Evolutionary conservation across 2,113 vertebrate genomes (phyloP).

Genomic region (Caracal caracal): DNA sequence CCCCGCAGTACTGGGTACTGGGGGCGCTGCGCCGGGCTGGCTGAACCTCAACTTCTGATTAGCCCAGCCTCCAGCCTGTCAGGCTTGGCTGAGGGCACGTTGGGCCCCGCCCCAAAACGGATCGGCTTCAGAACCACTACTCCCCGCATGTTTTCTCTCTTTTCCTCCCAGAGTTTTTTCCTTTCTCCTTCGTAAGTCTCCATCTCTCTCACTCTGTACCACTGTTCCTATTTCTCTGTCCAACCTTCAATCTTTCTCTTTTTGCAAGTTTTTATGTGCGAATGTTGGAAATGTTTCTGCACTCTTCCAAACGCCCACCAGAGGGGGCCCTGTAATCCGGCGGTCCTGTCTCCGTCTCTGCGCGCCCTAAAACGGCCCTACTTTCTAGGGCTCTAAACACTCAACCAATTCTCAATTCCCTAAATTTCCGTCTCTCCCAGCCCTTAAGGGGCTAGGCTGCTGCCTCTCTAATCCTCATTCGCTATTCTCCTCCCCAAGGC

Average conservation of each 20-base stretch:
- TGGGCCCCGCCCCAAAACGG: rapidly evolving
- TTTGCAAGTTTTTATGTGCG: background rate
- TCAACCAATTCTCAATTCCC: background rate
- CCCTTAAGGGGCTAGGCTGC: too few relatives aligned
- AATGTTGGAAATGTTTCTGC: background rate
- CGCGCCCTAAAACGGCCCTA: rapidly evolving
- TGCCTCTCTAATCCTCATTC: background rate
- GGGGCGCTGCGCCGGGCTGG: rapidly evolving
- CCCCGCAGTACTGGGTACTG: too few relatives aligned
- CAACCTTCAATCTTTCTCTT: background rate
- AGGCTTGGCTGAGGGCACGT: rapidly evolving
- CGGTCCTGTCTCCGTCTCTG: rapidly evolving
- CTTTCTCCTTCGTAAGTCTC: too few relatives aligned
- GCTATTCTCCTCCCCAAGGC: background rate
- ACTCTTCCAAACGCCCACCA: background rate
- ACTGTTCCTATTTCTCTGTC: background rate
- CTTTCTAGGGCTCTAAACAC: background rate
- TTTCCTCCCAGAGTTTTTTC: background rate
- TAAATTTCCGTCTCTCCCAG: rapidly evolving
- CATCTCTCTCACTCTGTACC: background rate
- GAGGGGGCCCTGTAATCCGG: background rate
- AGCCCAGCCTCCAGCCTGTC: rapidly evolving
- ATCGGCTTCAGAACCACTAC: background rate
- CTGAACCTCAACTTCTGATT: background rate
- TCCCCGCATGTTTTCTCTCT: background rate